Conservation (phyloP, 1,140 invertebrate species). For the Dendrolimus punctatus region DNA sequence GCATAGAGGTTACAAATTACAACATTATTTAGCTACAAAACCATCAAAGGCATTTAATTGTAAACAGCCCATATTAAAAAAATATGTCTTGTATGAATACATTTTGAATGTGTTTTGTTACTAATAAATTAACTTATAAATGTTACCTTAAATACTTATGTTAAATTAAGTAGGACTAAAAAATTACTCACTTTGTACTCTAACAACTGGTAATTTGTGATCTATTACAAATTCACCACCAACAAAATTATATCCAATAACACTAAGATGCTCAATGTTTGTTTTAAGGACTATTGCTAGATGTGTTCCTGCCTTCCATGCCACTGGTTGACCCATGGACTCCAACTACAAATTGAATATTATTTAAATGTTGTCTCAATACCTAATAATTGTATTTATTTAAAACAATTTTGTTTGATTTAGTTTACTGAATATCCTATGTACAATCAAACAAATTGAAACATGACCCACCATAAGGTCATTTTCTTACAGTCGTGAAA, state of each 20-base stretch:
- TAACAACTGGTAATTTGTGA: conserved; percentile 56
- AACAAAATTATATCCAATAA: conserved; percentile 54
- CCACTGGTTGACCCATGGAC: conserved; percentile 54
- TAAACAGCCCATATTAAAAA: no score
- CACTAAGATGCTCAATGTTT: conserved; percentile 55
- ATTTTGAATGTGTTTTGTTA: no score
- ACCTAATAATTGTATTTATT: no score
- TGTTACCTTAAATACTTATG: conserved; percentile 2
- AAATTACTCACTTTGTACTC: conserved; percentile 55
- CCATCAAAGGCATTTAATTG: no score
- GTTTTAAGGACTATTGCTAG: conserved; percentile 58
- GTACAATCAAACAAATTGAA: no score
- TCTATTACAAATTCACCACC: conserved; percentile 60
- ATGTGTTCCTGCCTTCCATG: conserved; percentile 62
- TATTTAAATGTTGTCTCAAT: not conserved
- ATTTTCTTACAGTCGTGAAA: no score
- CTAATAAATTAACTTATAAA: not conserved
- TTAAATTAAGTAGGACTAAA: not conserved
- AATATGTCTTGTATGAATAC: no score
- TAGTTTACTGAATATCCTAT: no score
- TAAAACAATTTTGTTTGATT: no score
- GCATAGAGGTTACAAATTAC: no score
- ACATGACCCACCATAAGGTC: no score
- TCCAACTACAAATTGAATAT: conserved; percentile 44
- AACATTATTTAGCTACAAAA: no score